phyloP scores from a whole-genome alignment of 1,140 invertebrate species.

The Drosophila bocki region DNA sequence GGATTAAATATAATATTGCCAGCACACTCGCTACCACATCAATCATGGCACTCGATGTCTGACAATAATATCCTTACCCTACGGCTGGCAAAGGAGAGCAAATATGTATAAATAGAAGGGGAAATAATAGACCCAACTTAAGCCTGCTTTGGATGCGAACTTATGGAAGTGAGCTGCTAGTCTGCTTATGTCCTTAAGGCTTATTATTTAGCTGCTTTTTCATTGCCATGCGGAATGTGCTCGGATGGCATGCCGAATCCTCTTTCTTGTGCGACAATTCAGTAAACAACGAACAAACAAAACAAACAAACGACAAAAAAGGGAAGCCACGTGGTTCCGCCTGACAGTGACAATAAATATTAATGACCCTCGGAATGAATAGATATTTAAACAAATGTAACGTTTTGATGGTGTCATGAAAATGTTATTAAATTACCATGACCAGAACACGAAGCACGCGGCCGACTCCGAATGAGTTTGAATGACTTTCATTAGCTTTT shows the following conservation, averaged over 20 bases:
- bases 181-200: slow-evolving; percentile 57
- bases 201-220: slow-evolving; percentile 61
- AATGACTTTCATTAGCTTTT: slow-evolving; percentile 28
- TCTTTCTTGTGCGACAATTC: slow-evolving; percentile 4
- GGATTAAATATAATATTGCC: slow-evolving; percentile 14
- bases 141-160: slow-evolving; percentile 24
- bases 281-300: slow-evolving; percentile 9
- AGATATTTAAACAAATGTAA: slow-evolving; percentile 52
- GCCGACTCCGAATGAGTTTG: not conserved
- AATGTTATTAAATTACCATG: slow-evolving; percentile 66
- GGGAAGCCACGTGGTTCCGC: slow-evolving; percentile 24
- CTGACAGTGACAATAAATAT: slow-evolving; percentile 52
- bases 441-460: slow-evolving; percentile 11
- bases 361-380: slow-evolving; percentile 41
- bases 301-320: not conserved
- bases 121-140: slow-evolving; percentile 41
- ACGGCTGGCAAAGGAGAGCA: not conserved
- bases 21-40: slow-evolving; percentile 28
- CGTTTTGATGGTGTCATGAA: slow-evolving; percentile 47
- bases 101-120: not conserved
- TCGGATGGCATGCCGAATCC: not conserved
- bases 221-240: slow-evolving; percentile 16
- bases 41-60: slow-evolving; percentile 56
- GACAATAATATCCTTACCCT: slow-evolving; percentile 17
- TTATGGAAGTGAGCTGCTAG: slow-evolving; percentile 20